These are phyloP conservation scores for Atherinosoma microstoma DNA, from an alignment of 2,797 vertebrate species.

Conservation along the genomic window DNA sequence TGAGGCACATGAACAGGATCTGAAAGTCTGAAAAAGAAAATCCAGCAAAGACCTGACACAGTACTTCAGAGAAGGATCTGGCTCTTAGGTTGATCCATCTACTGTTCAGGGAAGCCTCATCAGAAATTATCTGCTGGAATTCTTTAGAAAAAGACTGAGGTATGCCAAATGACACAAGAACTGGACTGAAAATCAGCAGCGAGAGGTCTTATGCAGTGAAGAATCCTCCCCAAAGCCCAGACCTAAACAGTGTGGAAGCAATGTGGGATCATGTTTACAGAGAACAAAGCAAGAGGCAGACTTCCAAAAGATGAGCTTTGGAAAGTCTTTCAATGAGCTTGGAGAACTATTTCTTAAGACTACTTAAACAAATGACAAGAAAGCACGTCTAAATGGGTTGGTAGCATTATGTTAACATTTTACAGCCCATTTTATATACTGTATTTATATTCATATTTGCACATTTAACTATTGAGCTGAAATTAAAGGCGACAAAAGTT, in stretches of 20 bases:
- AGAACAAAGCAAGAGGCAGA: background rate
- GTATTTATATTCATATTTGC: no score
- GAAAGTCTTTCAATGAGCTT: background rate
- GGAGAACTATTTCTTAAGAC: no score
- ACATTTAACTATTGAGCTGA: no score
- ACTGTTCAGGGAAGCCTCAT: background rate
- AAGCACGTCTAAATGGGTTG: no score
- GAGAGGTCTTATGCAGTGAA: background rate
- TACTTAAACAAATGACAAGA: no score
- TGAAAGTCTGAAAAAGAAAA: background rate
- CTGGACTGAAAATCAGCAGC: background rate
- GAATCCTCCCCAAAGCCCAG: background rate
- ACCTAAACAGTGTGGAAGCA: background rate
- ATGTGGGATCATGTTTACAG: background rate
- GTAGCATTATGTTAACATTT: no score
- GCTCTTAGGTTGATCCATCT: background rate
- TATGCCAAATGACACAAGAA: background rate
- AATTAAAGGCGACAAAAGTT: background rate
- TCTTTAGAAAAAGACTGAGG: background rate
- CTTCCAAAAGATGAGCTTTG: background rate
- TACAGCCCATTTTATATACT: no score
- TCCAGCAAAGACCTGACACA: background rate
- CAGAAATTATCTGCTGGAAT: background rate
- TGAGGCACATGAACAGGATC: background rate
- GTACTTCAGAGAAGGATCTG: background rate